A percentile compares a stretch with the other conserved stretches of the same genome.
Evolutionary conservation across 2,888 invertebrate species (phyloP).

Genomic region (Lepidocyrtoides sp.): DNA sequence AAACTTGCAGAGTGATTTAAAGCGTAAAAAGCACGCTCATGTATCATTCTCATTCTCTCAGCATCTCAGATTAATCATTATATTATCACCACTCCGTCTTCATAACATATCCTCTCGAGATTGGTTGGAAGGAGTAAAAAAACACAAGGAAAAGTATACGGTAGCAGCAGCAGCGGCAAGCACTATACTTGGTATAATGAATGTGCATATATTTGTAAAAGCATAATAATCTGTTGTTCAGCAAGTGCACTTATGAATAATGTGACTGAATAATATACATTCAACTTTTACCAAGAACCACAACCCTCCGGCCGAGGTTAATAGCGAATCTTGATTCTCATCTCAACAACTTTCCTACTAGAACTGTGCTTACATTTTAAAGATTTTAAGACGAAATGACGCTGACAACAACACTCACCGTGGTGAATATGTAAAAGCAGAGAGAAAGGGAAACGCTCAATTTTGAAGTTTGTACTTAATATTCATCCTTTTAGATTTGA

Average conservation of each 20-base stretch:
- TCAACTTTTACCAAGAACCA: conserved; percentile 45
- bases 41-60: conserved; percentile 73
- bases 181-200: not conserved
- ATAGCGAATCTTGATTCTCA: conserved; percentile 54
- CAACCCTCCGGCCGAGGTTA: conserved; percentile 43
- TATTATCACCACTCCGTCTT: conserved; percentile 66
- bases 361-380: conserved; percentile 8
- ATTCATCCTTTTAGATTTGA: conserved; percentile 9
- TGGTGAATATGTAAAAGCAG: not conserved
- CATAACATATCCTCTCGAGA: conserved; percentile 69
- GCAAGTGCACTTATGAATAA: conserved; percentile 25
- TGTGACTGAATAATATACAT: not conserved
- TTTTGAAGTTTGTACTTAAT: conserved; percentile 35
- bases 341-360: conserved; percentile 29
- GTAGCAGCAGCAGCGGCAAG: no score
- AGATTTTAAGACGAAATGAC: conserved; percentile 13
- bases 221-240: not conserved
- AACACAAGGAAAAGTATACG: not conserved
- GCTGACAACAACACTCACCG: not conserved
- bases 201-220: conserved; percentile 1
- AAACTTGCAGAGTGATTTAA: conserved; percentile 68
- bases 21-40: conserved; percentile 64
- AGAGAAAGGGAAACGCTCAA: conserved; percentile 6
- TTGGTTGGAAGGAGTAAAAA: not conserved
- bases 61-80: conserved; percentile 73